Evolutionary conservation across 2,797 vertebrate species (phyloP).

Genomic region (Bovichtus diacanthus): DNA sequence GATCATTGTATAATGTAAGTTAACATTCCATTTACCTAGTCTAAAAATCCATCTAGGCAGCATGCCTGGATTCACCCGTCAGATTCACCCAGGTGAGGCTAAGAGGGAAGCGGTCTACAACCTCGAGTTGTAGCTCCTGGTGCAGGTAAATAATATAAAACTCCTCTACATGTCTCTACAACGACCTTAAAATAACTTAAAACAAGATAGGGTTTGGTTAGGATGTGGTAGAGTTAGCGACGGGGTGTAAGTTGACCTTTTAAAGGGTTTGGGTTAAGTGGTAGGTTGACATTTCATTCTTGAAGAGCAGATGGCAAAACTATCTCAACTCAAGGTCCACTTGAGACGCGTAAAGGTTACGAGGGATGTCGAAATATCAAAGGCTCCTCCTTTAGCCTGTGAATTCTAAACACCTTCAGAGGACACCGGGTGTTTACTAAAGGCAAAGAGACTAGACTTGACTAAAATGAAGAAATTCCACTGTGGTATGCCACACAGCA

Average conservation of each 20-base stretch:
- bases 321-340: not conserved
- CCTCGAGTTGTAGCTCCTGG: no score
- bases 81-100: not conserved
- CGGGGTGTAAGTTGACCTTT: not conserved
- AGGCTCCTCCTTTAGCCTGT: slow-evolving; percentile 4
- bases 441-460: not conserved
- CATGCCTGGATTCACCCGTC: not conserved
- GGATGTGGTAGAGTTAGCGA: not conserved
- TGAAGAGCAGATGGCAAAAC: not conserved
- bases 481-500: not conserved
- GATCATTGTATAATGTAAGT: not conserved
- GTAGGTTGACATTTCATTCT: not conserved
- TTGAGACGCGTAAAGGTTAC: slow-evolving; percentile 47
- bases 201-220: not conserved
- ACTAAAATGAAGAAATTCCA: not conserved
- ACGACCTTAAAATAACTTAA: no score
- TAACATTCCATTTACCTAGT: not conserved
- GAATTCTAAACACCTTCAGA: slow-evolving; percentile 48
- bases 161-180: no score
- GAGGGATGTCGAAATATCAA: slow-evolving; percentile 51
- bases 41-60: not conserved
- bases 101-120: no score
- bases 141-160: no score
- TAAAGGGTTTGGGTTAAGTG: not conserved
- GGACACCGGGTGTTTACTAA: slow-evolving; percentile 27